These are phyloP conservation scores for Trichonephila inaurata DNA, from an alignment of 1,140 invertebrate genomes.

Conservation along the genomic window DNA sequence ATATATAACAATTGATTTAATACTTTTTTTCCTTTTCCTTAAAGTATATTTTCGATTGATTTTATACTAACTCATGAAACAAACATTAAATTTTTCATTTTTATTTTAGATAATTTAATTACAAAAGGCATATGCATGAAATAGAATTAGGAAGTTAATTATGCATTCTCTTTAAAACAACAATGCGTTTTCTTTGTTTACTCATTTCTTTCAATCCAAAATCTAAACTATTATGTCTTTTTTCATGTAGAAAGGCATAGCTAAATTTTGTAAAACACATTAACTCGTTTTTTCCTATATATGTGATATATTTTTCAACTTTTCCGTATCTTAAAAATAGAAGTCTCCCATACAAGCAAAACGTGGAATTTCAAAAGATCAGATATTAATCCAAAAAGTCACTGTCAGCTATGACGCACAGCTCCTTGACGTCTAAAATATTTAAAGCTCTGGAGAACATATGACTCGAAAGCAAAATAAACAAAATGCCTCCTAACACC, in stretches of 20 bases:
- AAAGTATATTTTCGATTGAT: too few relatives aligned
- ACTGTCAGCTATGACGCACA: neutral
- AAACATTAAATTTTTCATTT: too few relatives aligned
- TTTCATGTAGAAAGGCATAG: neutral
- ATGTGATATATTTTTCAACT: neutral
- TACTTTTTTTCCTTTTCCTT: too few relatives aligned
- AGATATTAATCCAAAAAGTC: neutral
- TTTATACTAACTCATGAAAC: too few relatives aligned
- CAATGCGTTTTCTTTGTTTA: too few relatives aligned
- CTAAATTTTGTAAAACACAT: neutral
- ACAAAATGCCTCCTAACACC: slow-evolving; percentile 35
- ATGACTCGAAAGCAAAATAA: slow-evolving; percentile 23
- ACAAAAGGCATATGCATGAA: too few relatives aligned
- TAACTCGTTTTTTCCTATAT: neutral
- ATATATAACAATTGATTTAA: too few relatives aligned
- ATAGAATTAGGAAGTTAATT: too few relatives aligned
- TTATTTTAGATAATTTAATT: too few relatives aligned
- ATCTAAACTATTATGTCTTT: neutral
- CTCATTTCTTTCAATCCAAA: too few relatives aligned
- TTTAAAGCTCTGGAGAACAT: slow-evolving; percentile 34
- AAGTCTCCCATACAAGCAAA: neutral
- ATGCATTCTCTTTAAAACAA: too few relatives aligned
- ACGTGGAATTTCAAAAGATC: neutral
- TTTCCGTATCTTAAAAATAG: neutral
- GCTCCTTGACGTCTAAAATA: neutral